Percentiles rank a stretch among this genome's conserved stretches.
Evolutionary conservation across 2,113 vertebrate genomes (phyloP).

Genomic region (Cettia cetti): DNA sequence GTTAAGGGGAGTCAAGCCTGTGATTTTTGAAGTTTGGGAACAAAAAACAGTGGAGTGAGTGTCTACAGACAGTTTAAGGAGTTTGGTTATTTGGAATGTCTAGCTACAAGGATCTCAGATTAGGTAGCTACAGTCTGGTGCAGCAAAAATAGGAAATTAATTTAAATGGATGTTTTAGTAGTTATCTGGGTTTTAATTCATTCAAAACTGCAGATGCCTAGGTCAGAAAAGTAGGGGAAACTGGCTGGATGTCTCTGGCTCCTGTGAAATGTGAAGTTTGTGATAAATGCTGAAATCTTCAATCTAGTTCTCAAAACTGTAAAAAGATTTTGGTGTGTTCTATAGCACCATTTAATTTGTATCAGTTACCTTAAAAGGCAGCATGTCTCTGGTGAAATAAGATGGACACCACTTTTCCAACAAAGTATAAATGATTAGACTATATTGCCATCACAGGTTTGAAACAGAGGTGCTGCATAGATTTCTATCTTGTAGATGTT

Average conservation of each 20-base stretch:
- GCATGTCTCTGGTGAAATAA: neutral
- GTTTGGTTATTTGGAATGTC: neutral
- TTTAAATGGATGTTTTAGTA: neutral
- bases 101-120: neutral
- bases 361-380: neutral
- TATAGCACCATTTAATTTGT: neutral
- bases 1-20: neutral
- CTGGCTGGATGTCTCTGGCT: neutral
- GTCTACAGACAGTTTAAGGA: neutral
- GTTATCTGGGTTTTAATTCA: neutral
- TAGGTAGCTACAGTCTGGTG: neutral
- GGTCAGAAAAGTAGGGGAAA: neutral
- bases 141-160: neutral
- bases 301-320: neutral
- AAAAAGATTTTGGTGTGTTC: neutral
- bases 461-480: neutral
- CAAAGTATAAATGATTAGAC: neutral
- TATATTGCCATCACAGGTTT: neutral
- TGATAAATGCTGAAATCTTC: neutral
- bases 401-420: neutral
- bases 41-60: neutral
- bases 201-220: neutral
- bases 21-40: neutral
- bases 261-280: neutral
- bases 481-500: constrained; percentile 43